Conservation (phyloP, 2,797 vertebrate species). For the Novumbra hubbsi region DNA sequence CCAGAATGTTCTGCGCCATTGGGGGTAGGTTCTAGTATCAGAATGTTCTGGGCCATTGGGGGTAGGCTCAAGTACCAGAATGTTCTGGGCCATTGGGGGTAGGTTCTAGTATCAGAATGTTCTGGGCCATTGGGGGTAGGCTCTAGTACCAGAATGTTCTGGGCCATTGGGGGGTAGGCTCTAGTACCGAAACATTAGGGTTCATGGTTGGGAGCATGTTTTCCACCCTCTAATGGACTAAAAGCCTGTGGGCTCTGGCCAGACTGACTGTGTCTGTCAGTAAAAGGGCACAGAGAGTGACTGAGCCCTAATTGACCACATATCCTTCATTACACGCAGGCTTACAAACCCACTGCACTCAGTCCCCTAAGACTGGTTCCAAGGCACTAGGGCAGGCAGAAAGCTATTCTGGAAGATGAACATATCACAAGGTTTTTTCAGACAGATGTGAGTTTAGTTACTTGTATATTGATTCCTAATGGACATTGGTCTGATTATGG, state of each 20-base stretch:
- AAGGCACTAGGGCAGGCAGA: conserved; percentile 44
- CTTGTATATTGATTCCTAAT: background rate
- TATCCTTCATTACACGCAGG: conserved; percentile 72
- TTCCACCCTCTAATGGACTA: conserved; percentile 62
- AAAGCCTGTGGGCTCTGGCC: conserved; percentile 64
- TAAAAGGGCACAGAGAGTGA: conserved; percentile 71
- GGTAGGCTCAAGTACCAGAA: no score
- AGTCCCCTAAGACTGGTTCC: conserved; percentile 51
- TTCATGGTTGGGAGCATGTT: conserved; percentile 54
- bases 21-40: no score
- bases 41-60: no score
- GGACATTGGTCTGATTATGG: conserved; percentile 31
- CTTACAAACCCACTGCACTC: conserved; percentile 58
- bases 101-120: conserved; percentile 27
- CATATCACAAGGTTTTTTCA: conserved; percentile 27
- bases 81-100: conserved; percentile 43
- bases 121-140: background rate
- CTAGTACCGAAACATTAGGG: background rate
- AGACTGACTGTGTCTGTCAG: conserved; percentile 53
- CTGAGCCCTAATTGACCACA: conserved; percentile 73
- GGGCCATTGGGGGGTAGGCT: background rate
- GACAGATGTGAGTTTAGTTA: conserved; percentile 32
- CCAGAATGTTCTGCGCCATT: no score
- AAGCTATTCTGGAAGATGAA: conserved; percentile 31
- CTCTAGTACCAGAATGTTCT: background rate